Evolutionary conservation across 2,797 vertebrate genomes (phyloP).

Genomic region (Pipistrellus pygmaeus): DNA sequence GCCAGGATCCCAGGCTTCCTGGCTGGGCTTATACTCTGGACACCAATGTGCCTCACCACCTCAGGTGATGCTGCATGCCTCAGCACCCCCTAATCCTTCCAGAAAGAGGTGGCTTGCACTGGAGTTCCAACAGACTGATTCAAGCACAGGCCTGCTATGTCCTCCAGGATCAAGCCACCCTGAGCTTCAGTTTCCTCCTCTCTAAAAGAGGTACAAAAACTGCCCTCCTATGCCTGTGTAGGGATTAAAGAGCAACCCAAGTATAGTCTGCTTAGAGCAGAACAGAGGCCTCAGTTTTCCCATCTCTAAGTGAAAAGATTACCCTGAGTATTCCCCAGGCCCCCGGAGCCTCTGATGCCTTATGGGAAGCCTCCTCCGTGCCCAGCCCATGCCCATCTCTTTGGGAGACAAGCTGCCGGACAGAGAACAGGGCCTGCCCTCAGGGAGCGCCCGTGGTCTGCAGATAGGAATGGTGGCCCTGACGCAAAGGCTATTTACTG

Average conservation of each 20-base stretch:
- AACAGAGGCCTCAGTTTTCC: neutral
- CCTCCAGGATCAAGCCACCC: neutral
- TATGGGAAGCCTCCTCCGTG: neutral
- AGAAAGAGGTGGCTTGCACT: neutral
- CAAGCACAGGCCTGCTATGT: neutral
- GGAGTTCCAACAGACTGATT: neutral
- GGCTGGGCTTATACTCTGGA: neutral
- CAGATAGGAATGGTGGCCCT: fast-evolving
- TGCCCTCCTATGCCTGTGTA: neutral
- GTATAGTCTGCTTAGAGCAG: neutral
- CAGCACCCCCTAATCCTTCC: neutral
- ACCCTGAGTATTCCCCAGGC: neutral
- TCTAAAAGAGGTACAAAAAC: neutral
- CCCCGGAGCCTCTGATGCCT: neutral
- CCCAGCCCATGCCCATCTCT: neutral
- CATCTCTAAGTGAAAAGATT: neutral
- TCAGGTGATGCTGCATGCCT: neutral
- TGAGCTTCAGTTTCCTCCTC: neutral
- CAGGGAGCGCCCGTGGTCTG: too few species aligned
- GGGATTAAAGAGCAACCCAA: neutral
- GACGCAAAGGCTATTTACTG: neutral
- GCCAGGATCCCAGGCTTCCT: neutral
- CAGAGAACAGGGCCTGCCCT: neutral
- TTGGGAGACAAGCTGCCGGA: neutral
- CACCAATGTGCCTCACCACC: neutral